A percentile compares a stretch with the other conserved stretches of the same genome.
Evolutionary conservation across 2,113 vertebrate species (phyloP).

Genomic region (Struthidea cinerea): DNA sequence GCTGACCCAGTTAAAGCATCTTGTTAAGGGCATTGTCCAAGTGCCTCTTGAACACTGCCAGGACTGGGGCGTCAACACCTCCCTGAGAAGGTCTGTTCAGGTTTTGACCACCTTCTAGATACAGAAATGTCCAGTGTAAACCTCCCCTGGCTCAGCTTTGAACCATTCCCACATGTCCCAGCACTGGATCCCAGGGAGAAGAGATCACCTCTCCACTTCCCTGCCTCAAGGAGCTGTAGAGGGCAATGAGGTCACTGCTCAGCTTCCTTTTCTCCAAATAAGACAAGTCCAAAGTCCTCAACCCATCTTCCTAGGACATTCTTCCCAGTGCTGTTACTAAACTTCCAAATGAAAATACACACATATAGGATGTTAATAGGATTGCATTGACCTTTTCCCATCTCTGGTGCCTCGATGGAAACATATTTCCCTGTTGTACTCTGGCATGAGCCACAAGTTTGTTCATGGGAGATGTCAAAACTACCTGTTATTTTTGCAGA

Average conservation of each 20-base stretch:
- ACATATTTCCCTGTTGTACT: neutral
- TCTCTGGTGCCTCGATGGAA: neutral
- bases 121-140: neutral
- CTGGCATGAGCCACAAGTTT: neutral
- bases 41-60: neutral
- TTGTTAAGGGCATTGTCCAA: neutral
- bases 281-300: neutral
- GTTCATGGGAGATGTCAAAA: neutral
- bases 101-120: neutral
- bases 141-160: neutral
- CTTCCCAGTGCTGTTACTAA: neutral
- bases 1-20: neutral
- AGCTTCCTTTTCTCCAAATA: neutral
- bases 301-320: neutral
- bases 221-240: neutral
- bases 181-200: neutral
- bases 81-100: neutral
- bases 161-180: neutral
- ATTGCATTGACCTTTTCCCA: neutral
- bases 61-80: neutral
- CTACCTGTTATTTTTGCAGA: neutral
- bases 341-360: neutral
- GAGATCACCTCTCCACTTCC: neutral
- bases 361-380: accelerated
- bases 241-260: neutral